Percentiles rank a stretch among this genome's conserved stretches.
phyloP scores from a whole-genome alignment of 2,797 vertebrate species.

The Crypturellus tataupa region DNA sequence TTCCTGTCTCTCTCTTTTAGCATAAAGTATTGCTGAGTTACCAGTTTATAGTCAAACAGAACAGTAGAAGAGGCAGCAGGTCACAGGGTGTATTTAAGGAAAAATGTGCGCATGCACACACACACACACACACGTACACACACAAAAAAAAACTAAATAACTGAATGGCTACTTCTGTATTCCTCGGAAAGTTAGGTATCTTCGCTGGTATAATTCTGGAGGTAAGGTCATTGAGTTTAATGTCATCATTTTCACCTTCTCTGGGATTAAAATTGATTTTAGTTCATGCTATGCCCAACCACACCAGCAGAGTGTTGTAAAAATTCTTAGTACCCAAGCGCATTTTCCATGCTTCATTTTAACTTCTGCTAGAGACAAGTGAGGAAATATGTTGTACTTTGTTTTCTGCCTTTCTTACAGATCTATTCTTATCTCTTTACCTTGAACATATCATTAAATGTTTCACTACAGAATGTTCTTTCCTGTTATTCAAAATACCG shows the following conservation, averaged over 20 bases:
- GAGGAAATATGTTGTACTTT: neutral
- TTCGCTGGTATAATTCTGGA: neutral
- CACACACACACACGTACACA: no score
- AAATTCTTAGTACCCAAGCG: neutral
- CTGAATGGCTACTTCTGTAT: neutral
- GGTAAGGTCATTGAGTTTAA: neutral
- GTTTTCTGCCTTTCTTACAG: neutral
- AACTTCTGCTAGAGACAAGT: neutral
- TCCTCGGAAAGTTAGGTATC: neutral
- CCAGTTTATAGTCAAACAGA: neutral
- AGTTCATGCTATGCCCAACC: neutral
- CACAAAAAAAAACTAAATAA: no score
- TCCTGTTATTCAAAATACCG: neutral
- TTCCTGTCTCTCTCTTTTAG: neutral
- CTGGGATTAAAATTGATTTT: neutral
- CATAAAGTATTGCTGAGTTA: neutral
- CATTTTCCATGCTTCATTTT: neutral
- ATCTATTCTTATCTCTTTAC: neutral
- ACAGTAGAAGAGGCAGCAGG: neutral
- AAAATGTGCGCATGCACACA: neutral
- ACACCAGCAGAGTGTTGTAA: constrained; percentile 50
- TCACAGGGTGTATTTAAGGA: neutral
- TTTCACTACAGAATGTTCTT: neutral
- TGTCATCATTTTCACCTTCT: neutral
- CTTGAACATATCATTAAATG: neutral